Base-by-base conservation (phyloP, 1,140 invertebrate genomes). In the Caerostris extrusa region DNA sequence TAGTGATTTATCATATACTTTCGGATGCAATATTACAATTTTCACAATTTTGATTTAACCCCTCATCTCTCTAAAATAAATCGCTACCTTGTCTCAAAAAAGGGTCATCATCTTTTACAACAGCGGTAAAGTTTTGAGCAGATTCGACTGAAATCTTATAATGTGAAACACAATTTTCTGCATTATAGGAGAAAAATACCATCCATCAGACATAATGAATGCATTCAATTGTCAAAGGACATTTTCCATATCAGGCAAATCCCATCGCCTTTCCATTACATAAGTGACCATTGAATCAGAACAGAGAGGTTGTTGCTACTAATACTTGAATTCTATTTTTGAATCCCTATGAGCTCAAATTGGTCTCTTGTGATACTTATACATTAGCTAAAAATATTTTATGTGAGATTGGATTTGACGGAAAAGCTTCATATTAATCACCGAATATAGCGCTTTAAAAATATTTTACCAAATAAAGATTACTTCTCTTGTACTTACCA, bases 261-360 rank as follows among this genome's bases (percentile, higher is more conserved):
- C n/a, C 55, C 83, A 58, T 85, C 19, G n/a, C 83, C 71, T 77
- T 85, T 85, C 83, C 57, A 85, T 58, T 85, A 85, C 57, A 57
- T 57, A 85, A 85, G 83, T 77, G 71, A 58, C 83, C 83, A 85
- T 85, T 85, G 56, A 85, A 85, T 60, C 57, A 60, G 83, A 85
- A 85, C 56, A 58, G 83, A 19, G 34, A n/a, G 19, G 50, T 85
- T 57, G 83, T 85, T 58, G 6, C 55, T 83, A 57, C 53, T 83
- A 83, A 83, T 56, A 83, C 82, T 85, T 85, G 71, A 77, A 77
- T 77, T 77, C 71, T 77, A 77, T 77, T 77, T 77, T 53, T 8
- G 71, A 77, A 50, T 50, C 12, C 12, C 19, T 50, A 5, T 53
- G 71, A 77, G 14, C 71, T 77, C 10, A 64, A 17, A 64, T 64